phyloP scores from a whole-genome alignment of 1,140 invertebrate genomes.

The Drosophila guanche region DNA sequence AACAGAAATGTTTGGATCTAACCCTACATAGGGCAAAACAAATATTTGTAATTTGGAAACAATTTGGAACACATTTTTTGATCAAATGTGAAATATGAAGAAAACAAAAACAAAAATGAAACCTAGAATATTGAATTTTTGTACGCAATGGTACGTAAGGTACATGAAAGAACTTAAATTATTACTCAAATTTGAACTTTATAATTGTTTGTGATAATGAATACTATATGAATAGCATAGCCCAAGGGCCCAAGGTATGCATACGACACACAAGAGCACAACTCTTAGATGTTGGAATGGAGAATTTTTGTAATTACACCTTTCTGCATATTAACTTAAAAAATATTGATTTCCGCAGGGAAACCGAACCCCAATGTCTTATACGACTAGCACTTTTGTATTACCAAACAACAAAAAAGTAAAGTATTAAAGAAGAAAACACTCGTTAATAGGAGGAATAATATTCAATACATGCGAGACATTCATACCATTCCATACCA shows the following conservation, averaged over 20 bases:
- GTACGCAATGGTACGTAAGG: slow-evolving; percentile 62
- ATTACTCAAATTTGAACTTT: slow-evolving; percentile 76
- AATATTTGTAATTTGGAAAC: slow-evolving; percentile 69
- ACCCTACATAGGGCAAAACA: slow-evolving; percentile 22
- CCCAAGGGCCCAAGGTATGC: slow-evolving; percentile 9
- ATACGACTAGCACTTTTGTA: slow-evolving; percentile 70
- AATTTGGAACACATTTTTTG: slow-evolving; percentile 66
- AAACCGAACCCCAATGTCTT: slow-evolving; percentile 38
- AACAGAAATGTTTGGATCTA: slow-evolving; percentile 21
- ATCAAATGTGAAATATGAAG: slow-evolving; percentile 44
- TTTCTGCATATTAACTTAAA: slow-evolving; percentile 67
- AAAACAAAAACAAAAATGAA: slow-evolving; percentile 28
- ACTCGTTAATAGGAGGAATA: slow-evolving; percentile 51
- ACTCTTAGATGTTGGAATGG: slow-evolving; percentile 22
- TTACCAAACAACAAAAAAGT: slow-evolving; percentile 27
- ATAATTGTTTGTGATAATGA: slow-evolving; percentile 78
- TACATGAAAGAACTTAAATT: slow-evolving; percentile 56
- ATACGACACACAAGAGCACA: background rate
- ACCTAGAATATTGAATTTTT: slow-evolving; percentile 71
- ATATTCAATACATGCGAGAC: slow-evolving; percentile 42
- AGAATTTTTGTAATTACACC: slow-evolving; percentile 68
- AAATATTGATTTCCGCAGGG: slow-evolving; percentile 55
- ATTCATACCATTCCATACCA: slow-evolving; percentile 6
- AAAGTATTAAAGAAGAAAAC: slow-evolving; percentile 39
- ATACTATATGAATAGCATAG: slow-evolving; percentile 48